Evolutionary conservation across 2,797 vertebrate species (phyloP), one percentile per base, ranked within the genome.

Genomic region (Tragelaphus oryx): DNA sequence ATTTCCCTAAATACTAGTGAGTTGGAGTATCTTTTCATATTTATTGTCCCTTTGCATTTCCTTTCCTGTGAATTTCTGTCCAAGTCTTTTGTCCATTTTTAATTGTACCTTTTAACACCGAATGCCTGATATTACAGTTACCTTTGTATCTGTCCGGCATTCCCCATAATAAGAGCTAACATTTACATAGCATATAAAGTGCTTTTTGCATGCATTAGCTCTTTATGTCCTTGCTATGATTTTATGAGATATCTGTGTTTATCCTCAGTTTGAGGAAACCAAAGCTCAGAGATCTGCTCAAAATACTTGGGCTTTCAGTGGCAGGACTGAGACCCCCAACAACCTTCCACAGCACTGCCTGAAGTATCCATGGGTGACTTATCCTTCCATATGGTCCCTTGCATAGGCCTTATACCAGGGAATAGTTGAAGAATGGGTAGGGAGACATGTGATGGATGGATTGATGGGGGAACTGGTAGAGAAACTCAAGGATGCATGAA

Each of bases 261-360:
- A 65, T n/a, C 71, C 44, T 89, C 86, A 88, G 75, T 79, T 95
- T 91, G 68, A 83, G 54, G 60, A 89, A 41, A 78, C 75, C 33
- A 50, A 54, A 92, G 26, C 50, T 84, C 57, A 46, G 80, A 84
- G 44, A 74, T 48, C 14, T 60, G 9, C 44, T 44, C 16, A 30
- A 33, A 57, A 44, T 46, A 7, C 1, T 16, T 6, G 8, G 65
- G 60, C 62, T 65, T 5, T 18, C 46, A 13, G 52, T 10, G 8
- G 22, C 26, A 24, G 41, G 75, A 4, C 18, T 46, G 28, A 75
- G 71, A 10, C 12, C 37, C 48, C 76, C 30, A 17, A 6, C 24
- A 37, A 10, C 17, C 37, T 50, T 76, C 46, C 20, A 8, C 4
- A 62, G 83, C 41, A 14, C 79, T 1, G 0, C 2, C 26, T 33